Conservation (phyloP, 2,888 invertebrate species). For the Drosophila greeni region DNA sequence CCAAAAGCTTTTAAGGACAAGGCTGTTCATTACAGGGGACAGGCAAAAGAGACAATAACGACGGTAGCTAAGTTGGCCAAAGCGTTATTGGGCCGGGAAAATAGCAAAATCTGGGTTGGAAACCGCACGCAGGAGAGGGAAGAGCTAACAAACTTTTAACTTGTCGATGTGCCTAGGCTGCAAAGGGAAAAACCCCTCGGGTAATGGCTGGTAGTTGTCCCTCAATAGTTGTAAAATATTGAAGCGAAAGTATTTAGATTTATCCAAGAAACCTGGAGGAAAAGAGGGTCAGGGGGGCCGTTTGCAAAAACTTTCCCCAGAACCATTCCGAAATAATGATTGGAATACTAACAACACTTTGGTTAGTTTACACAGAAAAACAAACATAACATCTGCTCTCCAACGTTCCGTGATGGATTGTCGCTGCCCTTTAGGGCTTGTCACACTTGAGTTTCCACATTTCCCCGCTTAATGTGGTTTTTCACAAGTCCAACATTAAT, state of each 20-base stretch:
- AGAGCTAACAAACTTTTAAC: conserved; percentile 30
- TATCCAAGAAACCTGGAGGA: background rate
- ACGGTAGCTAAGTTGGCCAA: background rate
- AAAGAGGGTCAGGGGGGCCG: background rate
- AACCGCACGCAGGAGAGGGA: conserved; percentile 1
- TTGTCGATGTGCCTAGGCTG: conserved; percentile 32
- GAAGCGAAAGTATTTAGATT: conserved; percentile 47
- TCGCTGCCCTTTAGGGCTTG: conserved; percentile 4
- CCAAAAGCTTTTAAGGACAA: background rate
- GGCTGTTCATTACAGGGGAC: conserved; percentile 26
- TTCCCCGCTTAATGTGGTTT: conserved; percentile 9
- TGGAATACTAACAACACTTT: conserved; percentile 28
- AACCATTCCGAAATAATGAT: conserved; percentile 5
- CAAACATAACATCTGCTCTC: conserved; percentile 36
- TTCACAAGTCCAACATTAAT: conserved; percentile 39
- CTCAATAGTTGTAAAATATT: conserved; percentile 67
- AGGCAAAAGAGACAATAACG: conserved; percentile 14
- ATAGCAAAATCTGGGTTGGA: background rate
- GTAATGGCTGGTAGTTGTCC: conserved; percentile 63
- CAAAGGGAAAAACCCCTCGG: conserved; percentile 20
- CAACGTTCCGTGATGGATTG: conserved; percentile 45
- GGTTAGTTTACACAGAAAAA: background rate
- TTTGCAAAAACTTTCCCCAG: background rate
- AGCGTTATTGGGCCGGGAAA: background rate
- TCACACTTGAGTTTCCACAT: conserved; percentile 3